phyloP scores from a whole-genome alignment of 1,140 invertebrate species.

The Lucilia cuprina region DNA sequence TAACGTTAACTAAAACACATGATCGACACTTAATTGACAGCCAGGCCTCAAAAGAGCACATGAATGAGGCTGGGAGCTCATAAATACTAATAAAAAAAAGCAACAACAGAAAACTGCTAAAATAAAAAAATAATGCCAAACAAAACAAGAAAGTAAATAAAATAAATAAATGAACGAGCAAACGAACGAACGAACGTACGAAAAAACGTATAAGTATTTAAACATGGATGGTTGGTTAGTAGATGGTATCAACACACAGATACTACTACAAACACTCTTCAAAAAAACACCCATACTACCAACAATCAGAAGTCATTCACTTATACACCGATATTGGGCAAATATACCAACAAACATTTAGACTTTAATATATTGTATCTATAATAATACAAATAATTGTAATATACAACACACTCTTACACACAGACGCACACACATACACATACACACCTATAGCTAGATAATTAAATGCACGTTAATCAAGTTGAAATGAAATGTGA shows the following conservation, averaged over 20 bases:
- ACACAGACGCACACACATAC: no score
- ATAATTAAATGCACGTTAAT: slow-evolving; percentile 34
- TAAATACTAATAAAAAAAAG: not conserved
- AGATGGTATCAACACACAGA: not conserved
- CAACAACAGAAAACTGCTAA: not conserved
- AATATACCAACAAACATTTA: not conserved
- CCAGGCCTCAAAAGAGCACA: slow-evolving; percentile 9
- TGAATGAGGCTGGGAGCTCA: slow-evolving; percentile 18
- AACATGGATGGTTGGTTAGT: not conserved
- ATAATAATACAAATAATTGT: not conserved
- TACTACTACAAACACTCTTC: not conserved
- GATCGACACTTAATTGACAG: slow-evolving; percentile 17
- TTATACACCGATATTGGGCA: not conserved
- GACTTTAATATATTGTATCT: not conserved
- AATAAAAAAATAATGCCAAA: not conserved
- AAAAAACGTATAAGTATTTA: not conserved
- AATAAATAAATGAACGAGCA: not conserved
- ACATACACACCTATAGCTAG: not conserved
- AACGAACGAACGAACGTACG: no score
- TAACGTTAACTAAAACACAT: slow-evolving; percentile 7
- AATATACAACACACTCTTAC: not conserved
- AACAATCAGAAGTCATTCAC: not conserved
- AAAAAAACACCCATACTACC: no score
- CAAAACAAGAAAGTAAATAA: slow-evolving; percentile 8
- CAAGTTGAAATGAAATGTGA: slow-evolving; percentile 30